Conservation (phyloP, 2,888 invertebrate genomes). For the Pseudanteris insignis region DNA sequence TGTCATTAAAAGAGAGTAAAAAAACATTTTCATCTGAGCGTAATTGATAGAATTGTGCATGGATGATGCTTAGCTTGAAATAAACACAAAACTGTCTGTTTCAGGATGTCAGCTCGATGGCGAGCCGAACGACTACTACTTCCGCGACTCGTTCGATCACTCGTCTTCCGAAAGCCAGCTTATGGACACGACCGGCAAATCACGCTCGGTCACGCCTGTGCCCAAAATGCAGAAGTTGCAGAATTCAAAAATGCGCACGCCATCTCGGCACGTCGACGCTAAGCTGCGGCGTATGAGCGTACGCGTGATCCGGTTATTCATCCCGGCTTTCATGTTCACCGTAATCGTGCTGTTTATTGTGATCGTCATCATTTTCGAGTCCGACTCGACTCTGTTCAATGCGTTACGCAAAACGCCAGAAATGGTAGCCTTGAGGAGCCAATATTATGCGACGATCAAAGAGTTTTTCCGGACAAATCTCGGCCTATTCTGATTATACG, state of each 20-base stretch:
- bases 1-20: too few relatives aligned
- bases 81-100: constrained; percentile 45
- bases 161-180: constrained; percentile 82
- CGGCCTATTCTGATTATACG: constrained; percentile 71
- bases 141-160: constrained; percentile 81
- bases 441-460: constrained; percentile 86
- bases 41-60: background rate
- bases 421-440: constrained; percentile 76
- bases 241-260: constrained; percentile 57
- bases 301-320: constrained; percentile 75
- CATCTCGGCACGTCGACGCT: constrained; percentile 46
- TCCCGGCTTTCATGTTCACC: constrained; percentile 81
- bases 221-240: constrained; percentile 64
- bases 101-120: constrained; percentile 62
- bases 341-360: constrained; percentile 75
- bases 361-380: constrained; percentile 80
- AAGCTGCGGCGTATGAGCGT: constrained; percentile 55
- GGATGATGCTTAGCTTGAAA: background rate
- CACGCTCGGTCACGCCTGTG: constrained; percentile 61
- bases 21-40: too few relatives aligned
- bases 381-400: constrained; percentile 78
- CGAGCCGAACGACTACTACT: constrained; percentile 73
- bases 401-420: constrained; percentile 80
- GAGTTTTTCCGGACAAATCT: constrained; percentile 77
- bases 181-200: constrained; percentile 65